Percentiles rank a stretch among this genome's conserved stretches.
These are phyloP conservation scores for Apocrypta bakeri DNA, from an alignment of 1,140 invertebrate genomes.

Conservation along the genomic window DNA sequence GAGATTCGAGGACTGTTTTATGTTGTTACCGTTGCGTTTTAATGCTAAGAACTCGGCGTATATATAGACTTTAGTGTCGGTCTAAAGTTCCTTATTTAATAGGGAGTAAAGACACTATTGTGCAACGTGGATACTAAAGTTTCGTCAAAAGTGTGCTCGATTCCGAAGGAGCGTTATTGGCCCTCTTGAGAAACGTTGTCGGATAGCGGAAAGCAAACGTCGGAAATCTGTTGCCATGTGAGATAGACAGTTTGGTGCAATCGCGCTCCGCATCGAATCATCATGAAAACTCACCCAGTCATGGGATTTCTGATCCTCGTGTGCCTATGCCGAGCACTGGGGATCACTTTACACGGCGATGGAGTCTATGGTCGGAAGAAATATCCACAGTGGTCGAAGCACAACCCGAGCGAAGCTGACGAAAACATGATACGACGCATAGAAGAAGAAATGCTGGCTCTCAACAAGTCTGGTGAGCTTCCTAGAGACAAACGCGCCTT, in stretches of 20 bases:
- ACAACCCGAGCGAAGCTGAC: not conserved
- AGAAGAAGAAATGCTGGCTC: conserved; percentile 47
- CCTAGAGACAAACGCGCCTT: conserved; percentile 67
- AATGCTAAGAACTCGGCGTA: not conserved
- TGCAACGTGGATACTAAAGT: not conserved
- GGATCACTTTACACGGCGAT: not conserved
- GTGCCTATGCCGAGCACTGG: conserved; percentile 3
- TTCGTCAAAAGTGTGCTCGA: not conserved
- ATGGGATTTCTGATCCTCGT: conserved; percentile 29
- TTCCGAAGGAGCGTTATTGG: not conserved
- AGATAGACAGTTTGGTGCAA: not conserved
- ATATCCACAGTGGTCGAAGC: not conserved
- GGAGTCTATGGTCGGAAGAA: not conserved
- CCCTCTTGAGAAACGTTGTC: not conserved
- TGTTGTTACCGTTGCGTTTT: not conserved
- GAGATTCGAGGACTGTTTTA: not conserved
- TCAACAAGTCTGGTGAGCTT: conserved; percentile 48
- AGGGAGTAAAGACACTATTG: not conserved
- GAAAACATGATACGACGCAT: not conserved
- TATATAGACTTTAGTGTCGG: not conserved
- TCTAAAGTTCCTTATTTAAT: not conserved
- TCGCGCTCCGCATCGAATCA: not conserved
- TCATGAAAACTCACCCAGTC: not conserved
- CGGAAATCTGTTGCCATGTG: not conserved
- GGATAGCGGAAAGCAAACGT: not conserved